phyloP scores from a whole-genome alignment of 1,140 invertebrate genomes.

The Lasaia peninsularis region DNA sequence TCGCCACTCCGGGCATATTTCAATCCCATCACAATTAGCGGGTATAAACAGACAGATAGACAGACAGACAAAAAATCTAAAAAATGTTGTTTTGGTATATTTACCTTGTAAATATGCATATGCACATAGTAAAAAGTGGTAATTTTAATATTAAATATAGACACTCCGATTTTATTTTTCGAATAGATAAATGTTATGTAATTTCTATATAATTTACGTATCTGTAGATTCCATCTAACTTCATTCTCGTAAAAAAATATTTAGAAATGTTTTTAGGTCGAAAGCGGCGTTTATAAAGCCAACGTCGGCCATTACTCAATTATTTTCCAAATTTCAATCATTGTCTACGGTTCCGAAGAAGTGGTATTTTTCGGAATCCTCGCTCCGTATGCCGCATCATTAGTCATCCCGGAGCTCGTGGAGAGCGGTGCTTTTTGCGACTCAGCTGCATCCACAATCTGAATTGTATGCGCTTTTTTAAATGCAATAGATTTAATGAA shows the following conservation, averaged over 20 bases:
- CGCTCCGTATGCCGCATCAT: constrained; percentile 42
- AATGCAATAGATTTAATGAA: constrained; percentile 11
- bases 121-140: no score
- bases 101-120: no score
- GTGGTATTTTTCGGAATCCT: constrained; percentile 55
- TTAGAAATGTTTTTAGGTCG: not conserved
- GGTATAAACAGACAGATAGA: no score
- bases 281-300: constrained; percentile 38
- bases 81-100: no score
- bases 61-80: no score
- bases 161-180: no score
- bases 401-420: constrained; percentile 50
- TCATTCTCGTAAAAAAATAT: not conserved
- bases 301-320: constrained; percentile 43
- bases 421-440: constrained; percentile 50
- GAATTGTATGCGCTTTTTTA: constrained; percentile 18
- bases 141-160: no score
- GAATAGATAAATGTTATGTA: no score
- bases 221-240: not conserved
- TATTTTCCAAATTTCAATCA: constrained; percentile 56
- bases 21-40: no score
- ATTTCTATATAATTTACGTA: no score
- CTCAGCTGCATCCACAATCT: constrained; percentile 40
- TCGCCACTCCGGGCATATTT: no score
- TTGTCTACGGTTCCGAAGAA: constrained; percentile 43